Base-by-base conservation (phyloP, 2,888 invertebrate genomes). In the Lepidocyrtoides sp. region DNA sequence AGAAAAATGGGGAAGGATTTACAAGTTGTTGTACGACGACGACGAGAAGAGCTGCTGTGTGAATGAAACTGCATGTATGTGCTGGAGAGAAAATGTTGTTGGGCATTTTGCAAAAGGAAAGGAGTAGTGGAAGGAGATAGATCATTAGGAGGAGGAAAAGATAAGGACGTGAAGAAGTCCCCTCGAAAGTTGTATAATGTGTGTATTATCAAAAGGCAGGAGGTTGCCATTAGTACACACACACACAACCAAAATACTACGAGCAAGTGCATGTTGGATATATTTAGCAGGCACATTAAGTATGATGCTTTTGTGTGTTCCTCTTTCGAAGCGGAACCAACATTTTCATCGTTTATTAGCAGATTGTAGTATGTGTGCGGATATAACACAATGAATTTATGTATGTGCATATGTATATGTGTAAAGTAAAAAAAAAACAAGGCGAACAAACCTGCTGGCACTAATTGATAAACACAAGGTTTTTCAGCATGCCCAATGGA, bases 391-490 rank as follows among this genome's bases (percentile, higher is more conserved):
- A 26, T 26, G 29, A 14, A 72, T 72, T 12, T 82, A n/a, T 66
- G 7, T 32, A 36, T 66, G 14, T 3, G 23, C 41, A 44, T 29
- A 41, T 60, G 41, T 57, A 20, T 0, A 36, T 20, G 12, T 41
- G 14, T 44, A 63, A 57, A 85, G 44, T 75, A 88, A 54, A 66
- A 72, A 57, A 29, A 81, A 63, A 63, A 32, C 48, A 89, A 77
- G 51, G 48, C 57, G 72, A 60, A 92, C 93, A 90, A 77, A 94
- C 94, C 94, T 86, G 94, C 94, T 85, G 94, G 94, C 48, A 94
- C 93, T 92, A 94, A 92, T 92, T 93, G 93, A 91, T 94, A 94
- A 89, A 94, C 92, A 89, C 94, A 94, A 26, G 94, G 94, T 66
- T 93, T 92, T 54, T 94, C 93, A 69, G 94, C 94, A 75, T 91